Percentiles rank a stretch among this genome's conserved stretches.
Conservation (phyloP, 1,140 invertebrate species). For the Pseudomyrmex pallidus region DNA sequence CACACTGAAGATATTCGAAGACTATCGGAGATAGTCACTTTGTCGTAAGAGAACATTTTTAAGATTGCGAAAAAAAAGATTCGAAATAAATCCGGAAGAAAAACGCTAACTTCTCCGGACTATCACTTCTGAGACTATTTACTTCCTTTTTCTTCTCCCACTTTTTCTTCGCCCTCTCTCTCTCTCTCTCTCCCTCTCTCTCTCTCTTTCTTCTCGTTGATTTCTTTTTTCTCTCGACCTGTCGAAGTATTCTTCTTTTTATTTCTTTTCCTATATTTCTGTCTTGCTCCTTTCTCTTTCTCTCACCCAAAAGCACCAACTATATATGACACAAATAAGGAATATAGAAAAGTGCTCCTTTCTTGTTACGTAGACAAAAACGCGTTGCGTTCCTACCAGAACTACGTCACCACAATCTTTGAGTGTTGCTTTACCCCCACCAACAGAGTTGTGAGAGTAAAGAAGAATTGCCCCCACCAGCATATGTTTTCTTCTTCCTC, state of each 20-base stretch:
- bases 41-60: constrained; percentile 39
- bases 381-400: constrained; percentile 81
- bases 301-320: constrained; percentile 25
- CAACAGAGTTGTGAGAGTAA: constrained; percentile 69
- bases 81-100: constrained; percentile 61
- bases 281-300: constrained; percentile 14
- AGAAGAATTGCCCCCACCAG: constrained; percentile 67
- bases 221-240: constrained; percentile 30
- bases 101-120: constrained; percentile 49
- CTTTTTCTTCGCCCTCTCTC: neutral
- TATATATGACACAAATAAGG: constrained; percentile 63
- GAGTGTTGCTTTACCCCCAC: constrained; percentile 83
- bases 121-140: neutral
- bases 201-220: neutral
- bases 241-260: constrained; percentile 34
- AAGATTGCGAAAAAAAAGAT: constrained; percentile 15
- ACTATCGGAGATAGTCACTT: constrained; percentile 14
- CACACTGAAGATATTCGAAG: constrained; percentile 1
- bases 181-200: constrained; percentile 7
- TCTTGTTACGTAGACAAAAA: constrained; percentile 81
- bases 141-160: constrained; percentile 42
- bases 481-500: constrained; percentile 58
- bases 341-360: constrained; percentile 64
- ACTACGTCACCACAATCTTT: constrained; percentile 84
- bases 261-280: constrained; percentile 11